Evolutionary conservation across 2,113 vertebrate genomes (phyloP).

Genomic region (Pterophyllum scalare): DNA sequence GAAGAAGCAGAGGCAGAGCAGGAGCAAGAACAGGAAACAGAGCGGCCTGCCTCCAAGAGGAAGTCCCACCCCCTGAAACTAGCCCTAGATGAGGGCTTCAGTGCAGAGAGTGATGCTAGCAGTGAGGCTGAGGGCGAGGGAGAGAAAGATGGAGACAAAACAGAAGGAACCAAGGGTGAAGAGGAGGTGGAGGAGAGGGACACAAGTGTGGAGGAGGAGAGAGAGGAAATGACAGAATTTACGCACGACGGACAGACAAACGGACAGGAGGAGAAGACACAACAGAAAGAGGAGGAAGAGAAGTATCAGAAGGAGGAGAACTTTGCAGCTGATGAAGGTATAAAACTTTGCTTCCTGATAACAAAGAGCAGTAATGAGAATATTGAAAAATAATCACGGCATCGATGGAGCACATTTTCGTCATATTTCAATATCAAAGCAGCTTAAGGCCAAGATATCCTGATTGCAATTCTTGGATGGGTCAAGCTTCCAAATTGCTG

Average conservation of each 20-base stretch:
- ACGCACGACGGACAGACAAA: conserved; percentile 11
- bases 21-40: conserved; percentile 74
- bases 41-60: conserved; percentile 87
- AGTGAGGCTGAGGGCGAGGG: conserved; percentile 85
- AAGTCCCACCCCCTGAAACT: conserved; percentile 94
- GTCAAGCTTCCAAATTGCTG: not conserved
- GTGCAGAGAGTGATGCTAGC: conserved; percentile 88
- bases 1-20: conserved; percentile 85
- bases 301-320: conserved; percentile 30
- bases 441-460: not conserved
- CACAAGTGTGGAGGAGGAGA: conserved; percentile 5
- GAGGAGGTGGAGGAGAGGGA: conserved; percentile 61
- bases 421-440: not conserved
- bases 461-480: not conserved
- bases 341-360: not conserved
- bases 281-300: conserved; percentile 43
- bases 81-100: conserved; percentile 91
- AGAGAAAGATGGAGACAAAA: conserved; percentile 56
- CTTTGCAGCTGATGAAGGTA: conserved; percentile 65
- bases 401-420: not conserved
- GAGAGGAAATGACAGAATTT: conserved; percentile 25
- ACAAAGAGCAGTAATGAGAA: not conserved
- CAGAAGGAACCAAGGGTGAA: conserved; percentile 28
- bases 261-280: conserved; percentile 11
- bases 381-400: not conserved